phyloP scores from a whole-genome alignment of 2,888 invertebrate species.

The Sinhomidia bicolor region DNA sequence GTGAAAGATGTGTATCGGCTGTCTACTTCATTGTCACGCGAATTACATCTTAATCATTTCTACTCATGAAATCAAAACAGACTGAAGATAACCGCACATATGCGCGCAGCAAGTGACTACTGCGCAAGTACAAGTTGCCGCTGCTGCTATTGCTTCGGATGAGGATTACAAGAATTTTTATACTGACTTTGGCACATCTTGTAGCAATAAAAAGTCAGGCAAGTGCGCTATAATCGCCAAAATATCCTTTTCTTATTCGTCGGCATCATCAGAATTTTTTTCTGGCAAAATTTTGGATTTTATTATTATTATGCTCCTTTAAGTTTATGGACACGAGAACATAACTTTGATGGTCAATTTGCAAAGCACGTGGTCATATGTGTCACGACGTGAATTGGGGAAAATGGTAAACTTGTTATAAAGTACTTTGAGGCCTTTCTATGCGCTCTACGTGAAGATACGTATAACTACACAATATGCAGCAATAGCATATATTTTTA shows the following conservation, averaged over 20 bases:
- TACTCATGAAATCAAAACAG: constrained; percentile 30
- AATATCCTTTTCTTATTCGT: background rate
- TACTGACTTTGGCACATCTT: background rate
- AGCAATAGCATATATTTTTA: background rate
- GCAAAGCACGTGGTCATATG: constrained; percentile 65
- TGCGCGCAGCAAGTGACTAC: constrained; percentile 7
- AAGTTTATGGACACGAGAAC: background rate
- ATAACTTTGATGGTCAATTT: constrained; percentile 55
- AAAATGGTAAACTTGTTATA: constrained; percentile 26
- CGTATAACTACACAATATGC: background rate
- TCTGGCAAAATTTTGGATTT: background rate
- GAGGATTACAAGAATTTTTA: background rate
- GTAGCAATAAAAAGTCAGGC: background rate
- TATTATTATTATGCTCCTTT: background rate
- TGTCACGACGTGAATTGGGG: constrained; percentile 51
- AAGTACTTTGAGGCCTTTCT: background rate
- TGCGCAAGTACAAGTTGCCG: background rate
- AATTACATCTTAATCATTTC: constrained; percentile 45
- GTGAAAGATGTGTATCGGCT: constrained; percentile 58
- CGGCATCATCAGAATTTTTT: background rate
- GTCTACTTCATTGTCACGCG: constrained; percentile 48
- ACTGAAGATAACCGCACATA: constrained; percentile 31
- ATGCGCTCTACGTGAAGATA: too few relatives aligned
- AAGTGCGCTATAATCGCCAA: background rate
- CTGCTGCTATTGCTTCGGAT: background rate